phyloP scores from a whole-genome alignment of 2,888 invertebrate genomes.

The Apodemia mormo region DNA sequence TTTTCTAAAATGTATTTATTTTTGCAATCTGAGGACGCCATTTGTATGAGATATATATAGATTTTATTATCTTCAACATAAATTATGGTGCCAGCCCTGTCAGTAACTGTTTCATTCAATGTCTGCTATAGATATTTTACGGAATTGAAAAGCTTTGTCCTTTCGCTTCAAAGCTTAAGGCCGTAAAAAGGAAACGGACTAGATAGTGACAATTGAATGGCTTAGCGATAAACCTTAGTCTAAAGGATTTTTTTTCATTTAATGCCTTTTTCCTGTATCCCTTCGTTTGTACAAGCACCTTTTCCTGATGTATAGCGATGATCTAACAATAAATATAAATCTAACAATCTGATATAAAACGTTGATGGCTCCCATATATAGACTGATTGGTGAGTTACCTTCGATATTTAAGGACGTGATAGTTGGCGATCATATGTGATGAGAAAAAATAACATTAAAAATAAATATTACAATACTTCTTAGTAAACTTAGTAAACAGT shows the following conservation, averaged over 20 bases:
- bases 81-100: not conserved
- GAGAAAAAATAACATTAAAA: too few species aligned
- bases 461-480: too few species aligned
- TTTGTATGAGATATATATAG: too few species aligned
- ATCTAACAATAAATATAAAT: too few species aligned
- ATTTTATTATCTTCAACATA: not conserved
- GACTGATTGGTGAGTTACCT: too few species aligned
- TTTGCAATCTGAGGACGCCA: too few species aligned
- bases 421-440: too few species aligned
- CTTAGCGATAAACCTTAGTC: conserved; percentile 18
- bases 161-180: conserved; percentile 24
- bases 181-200: conserved; percentile 20
- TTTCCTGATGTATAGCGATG: not conserved
- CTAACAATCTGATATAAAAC: too few species aligned
- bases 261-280: conserved; percentile 10
- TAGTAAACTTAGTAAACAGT: too few species aligned
- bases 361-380: too few species aligned
- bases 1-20: too few species aligned
- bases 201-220: conserved; percentile 25
- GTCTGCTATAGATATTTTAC: conserved; percentile 13
- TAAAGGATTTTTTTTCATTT: conserved; percentile 10
- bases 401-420: too few species aligned
- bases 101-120: conserved; percentile 16
- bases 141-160: conserved; percentile 25
- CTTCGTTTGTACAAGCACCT: not conserved